phyloP scores from a whole-genome alignment of 2,888 invertebrate species.

The Coelopa pilipes region DNA sequence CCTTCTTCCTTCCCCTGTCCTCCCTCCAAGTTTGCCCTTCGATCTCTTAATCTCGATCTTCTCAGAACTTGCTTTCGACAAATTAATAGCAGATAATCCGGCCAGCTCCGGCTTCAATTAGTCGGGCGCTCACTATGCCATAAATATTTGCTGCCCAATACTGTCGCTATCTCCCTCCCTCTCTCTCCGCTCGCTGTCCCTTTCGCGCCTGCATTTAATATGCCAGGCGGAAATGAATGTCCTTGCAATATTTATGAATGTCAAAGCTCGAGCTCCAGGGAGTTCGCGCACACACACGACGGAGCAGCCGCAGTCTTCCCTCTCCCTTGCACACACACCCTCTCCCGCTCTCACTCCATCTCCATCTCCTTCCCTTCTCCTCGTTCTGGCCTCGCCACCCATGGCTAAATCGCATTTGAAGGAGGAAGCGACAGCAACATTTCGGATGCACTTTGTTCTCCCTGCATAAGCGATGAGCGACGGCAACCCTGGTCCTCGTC shows the following conservation, averaged over 20 bases:
- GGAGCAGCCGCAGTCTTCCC: too few species aligned
- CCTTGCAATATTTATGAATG: slow-evolving; percentile 29
- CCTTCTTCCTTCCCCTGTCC: too few species aligned
- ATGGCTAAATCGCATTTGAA: slow-evolving; percentile 18
- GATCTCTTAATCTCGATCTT: too few species aligned
- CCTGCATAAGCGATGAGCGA: background rate
- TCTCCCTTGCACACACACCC: background rate
- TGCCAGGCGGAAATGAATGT: slow-evolving; percentile 12
- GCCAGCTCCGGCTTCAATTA: too few species aligned
- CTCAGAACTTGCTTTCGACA: too few species aligned
- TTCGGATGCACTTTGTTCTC: slow-evolving; percentile 19
- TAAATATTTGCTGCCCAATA: background rate
- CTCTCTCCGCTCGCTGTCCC: background rate
- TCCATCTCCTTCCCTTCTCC: too few species aligned
- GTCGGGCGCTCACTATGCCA: background rate
- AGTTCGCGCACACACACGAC: background rate
- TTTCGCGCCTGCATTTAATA: slow-evolving; percentile 20
- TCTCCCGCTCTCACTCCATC: background rate
- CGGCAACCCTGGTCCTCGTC: too few species aligned
- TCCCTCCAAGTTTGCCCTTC: too few species aligned
- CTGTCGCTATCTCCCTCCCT: background rate
- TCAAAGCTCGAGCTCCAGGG: slow-evolving; percentile 2
- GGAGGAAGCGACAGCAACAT: background rate
- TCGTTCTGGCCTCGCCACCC: background rate
- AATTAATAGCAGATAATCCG: too few species aligned